These are phyloP conservation scores for Palythoa grandis DNA, from an alignment of 92 coral and sea anemone genomes.

Conservation along the genomic window DNA sequence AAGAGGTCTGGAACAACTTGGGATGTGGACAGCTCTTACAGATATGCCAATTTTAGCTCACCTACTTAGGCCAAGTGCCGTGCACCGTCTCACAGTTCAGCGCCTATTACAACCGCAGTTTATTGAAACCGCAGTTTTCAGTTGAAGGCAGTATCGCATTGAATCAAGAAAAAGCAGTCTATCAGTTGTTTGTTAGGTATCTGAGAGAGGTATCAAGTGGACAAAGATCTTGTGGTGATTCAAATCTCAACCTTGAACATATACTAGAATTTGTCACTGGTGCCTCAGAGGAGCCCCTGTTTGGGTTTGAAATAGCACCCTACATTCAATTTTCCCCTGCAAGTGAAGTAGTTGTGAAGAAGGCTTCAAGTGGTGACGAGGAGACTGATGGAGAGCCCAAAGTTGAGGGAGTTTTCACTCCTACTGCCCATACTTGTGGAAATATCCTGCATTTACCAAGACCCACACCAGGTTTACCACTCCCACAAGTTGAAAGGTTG, in stretches of 20 bases:
- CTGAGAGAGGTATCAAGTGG: constrained; percentile 13
- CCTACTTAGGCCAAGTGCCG: neutral
- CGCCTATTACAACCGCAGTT: neutral
- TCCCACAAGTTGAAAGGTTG: neutral
- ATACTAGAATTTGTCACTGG: constrained; percentile 8
- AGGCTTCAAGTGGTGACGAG: neutral
- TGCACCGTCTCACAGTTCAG: neutral
- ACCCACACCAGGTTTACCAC: neutral
- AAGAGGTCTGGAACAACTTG: constrained; percentile 1
- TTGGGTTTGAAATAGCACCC: constrained; percentile 3
- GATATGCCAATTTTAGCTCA: neutral
- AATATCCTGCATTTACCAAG: neutral
- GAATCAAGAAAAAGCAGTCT: neutral
- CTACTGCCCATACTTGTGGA: neutral
- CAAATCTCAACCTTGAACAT: neutral
- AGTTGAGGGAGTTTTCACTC: neutral
- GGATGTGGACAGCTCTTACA: neutral
- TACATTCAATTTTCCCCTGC: neutral
- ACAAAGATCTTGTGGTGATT: neutral
- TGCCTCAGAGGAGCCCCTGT: neutral
- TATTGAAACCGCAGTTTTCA: constrained; percentile 1
- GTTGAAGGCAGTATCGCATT: neutral
- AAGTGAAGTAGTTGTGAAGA: neutral
- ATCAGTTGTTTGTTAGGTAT: constrained; percentile 14
- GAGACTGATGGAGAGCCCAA: neutral